Conservation (phyloP, 2,888 invertebrate species). For the Cheilosia urbana region DNA sequence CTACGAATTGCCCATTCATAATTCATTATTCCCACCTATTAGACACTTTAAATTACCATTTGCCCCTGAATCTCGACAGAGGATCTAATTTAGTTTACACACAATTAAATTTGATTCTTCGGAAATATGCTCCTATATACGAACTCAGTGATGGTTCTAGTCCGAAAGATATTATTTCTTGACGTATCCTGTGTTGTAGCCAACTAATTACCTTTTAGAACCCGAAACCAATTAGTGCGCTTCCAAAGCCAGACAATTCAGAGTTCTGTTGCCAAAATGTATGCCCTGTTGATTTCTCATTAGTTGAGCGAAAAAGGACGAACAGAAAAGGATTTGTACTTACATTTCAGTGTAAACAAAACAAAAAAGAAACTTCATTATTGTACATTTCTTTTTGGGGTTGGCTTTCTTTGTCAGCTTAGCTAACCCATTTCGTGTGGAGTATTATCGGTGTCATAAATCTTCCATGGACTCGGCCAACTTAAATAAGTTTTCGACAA, state of each 20-base stretch:
- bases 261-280: not conserved
- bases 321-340: slow-evolving; percentile 12
- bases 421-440: slow-evolving; percentile 31
- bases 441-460: slow-evolving; percentile 38
- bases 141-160: too few species aligned
- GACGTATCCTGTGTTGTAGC: not conserved
- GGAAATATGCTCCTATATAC: not conserved
- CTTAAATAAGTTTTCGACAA: slow-evolving; percentile 26
- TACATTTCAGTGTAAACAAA: not conserved
- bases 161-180: not conserved
- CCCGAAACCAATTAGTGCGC: slow-evolving; percentile 5
- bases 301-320: not conserved
- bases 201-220: slow-evolving; percentile 1
- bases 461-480: slow-evolving; percentile 11
- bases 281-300: slow-evolving; percentile 25
- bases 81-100: not conserved
- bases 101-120: slow-evolving; percentile 9
- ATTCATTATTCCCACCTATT: not conserved
- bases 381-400: slow-evolving; percentile 13
- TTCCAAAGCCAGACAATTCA: slow-evolving; percentile 1
- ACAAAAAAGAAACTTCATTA: slow-evolving; percentile 1
- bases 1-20: not conserved
- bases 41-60: not conserved
- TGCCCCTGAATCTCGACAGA: not conserved
- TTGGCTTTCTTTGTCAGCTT: slow-evolving; percentile 26